Base-by-base conservation (phyloP, 2,888 invertebrate genomes). In the Seladonia tumulorum region DNA sequence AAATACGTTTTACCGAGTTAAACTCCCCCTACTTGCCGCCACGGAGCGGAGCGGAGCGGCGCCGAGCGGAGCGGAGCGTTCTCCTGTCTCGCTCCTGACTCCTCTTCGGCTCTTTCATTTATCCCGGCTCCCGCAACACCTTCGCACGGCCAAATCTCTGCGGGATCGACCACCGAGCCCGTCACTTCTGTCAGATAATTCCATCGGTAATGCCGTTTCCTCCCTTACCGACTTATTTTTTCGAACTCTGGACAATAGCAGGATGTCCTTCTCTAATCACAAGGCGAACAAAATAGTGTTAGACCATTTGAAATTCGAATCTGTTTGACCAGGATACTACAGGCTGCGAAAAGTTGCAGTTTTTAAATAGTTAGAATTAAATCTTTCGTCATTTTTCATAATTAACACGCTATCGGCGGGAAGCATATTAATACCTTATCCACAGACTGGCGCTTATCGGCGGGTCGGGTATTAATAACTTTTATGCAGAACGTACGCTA, bases 1-100 rank as follows among this genome's bases (percentile, higher is more conserved):
- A 84, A 87, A 83, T 84, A 72, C 81, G 72, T 68, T 84, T 83
- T 63, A 68, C 39, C 74, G 79, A 81, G 82, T 82, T 83, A 85
- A 88, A 85, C 78, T 57, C 42, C 57, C 49, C 42, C 35, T 39
- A 29, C 29, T 45, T 1, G 8, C 63, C 35, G 8, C 25, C 10
- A 16, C 29, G 14, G 12, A 25, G 25, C 72, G 35, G 29, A 35
- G 35, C 35, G 35, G 35, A 35, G 35, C 35, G 35, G 29, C 2
- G 35, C 35, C 3, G 35, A 35, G 35, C 35, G 35, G 35, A 1
- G 35, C 35, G 35, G 35, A 29, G 29, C 72, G 35, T 39, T 22
- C 76, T 42, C 60, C 22, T 29, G 29, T 22, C 25, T 29, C 18
- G 29, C 63, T 29, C 22, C 76, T 70, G 70, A 5, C 45, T 63